Percentiles rank a stretch among this genome's conserved stretches.
Evolutionary conservation across 2,797 vertebrate genomes (phyloP).

Genomic region (Eidolon dupreanum): DNA sequence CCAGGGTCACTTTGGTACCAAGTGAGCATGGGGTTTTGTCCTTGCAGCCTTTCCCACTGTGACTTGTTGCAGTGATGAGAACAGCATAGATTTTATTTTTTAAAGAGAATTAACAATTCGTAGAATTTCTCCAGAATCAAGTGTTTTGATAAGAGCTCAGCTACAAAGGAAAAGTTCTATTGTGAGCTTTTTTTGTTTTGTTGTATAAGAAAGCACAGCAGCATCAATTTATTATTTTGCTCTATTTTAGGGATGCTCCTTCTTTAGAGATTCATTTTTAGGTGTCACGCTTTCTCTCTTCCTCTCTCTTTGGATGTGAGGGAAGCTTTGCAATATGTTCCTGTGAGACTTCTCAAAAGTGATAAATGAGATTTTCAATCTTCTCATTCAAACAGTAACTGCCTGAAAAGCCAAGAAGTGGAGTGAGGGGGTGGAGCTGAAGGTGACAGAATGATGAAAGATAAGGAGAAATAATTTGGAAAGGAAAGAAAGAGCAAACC

Average conservation of each 20-base stretch:
- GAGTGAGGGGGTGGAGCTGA: conserved; percentile 64
- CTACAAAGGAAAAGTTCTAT: neutral
- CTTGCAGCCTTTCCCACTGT: neutral
- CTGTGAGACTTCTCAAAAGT: conserved; percentile 66
- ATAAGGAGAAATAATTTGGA: conserved; percentile 72
- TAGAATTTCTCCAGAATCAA: neutral
- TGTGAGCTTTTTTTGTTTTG: neutral
- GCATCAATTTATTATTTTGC: neutral
- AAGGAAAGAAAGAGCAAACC: conserved; percentile 53
- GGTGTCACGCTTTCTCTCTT: neutral
- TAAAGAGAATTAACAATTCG: neutral
- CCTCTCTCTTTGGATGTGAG: neutral
- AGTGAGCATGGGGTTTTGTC: neutral
- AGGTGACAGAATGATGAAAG: conserved; percentile 71
- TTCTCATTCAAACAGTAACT: conserved; percentile 65
- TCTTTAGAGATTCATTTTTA: conserved; percentile 58
- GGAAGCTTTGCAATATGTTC: conserved; percentile 69
- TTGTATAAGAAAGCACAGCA: neutral
- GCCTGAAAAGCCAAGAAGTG: conserved; percentile 65
- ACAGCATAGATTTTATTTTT: neutral
- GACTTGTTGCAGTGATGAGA: neutral
- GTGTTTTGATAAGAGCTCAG: neutral
- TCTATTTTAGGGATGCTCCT: conserved; percentile 23
- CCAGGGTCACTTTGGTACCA: neutral
- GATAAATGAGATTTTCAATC: conserved; percentile 71